Conservation (phyloP, 2,888 invertebrate species). For the Mechanitis mazaeus region DNA sequence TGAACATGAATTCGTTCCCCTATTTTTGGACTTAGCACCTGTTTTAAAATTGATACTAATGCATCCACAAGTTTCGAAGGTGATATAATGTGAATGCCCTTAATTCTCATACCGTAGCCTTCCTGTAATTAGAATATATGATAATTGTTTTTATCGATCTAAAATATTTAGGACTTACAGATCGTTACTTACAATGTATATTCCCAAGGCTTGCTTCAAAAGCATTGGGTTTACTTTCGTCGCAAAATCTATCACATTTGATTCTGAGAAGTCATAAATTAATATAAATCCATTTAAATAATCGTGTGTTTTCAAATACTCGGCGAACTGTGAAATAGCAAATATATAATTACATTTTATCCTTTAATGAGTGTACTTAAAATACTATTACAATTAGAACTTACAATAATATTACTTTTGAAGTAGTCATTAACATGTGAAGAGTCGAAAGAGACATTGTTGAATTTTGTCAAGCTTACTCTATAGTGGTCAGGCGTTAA, state of each 20-base stretch:
- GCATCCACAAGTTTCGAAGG: conserved; percentile 40
- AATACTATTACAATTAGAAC: conserved; percentile 15
- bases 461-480: conserved; percentile 33
- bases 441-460: conserved; percentile 27
- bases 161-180: conserved; percentile 8
- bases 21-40: conserved; percentile 42
- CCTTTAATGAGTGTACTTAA: no score
- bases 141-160: neutral
- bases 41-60: conserved; percentile 38
- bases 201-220: conserved; percentile 33
- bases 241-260: conserved; percentile 36
- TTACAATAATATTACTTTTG: conserved; percentile 34
- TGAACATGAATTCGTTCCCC: conserved; percentile 39
- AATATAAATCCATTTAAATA: conserved; percentile 36
- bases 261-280: conserved; percentile 34
- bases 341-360: no score
- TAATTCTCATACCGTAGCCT: conserved; percentile 30
- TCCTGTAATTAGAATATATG: neutral
- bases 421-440: conserved; percentile 32
- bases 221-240: conserved; percentile 36
- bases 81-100: conserved; percentile 43
- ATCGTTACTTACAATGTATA: conserved; percentile 40
- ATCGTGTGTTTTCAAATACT: conserved; percentile 40
- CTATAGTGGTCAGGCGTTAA: conserved; percentile 40
- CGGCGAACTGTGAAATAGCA: conserved; percentile 23